Evolutionary conservation across 2,888 invertebrate genomes (phyloP).

Genomic region (Pardosa pseudoannulata): DNA sequence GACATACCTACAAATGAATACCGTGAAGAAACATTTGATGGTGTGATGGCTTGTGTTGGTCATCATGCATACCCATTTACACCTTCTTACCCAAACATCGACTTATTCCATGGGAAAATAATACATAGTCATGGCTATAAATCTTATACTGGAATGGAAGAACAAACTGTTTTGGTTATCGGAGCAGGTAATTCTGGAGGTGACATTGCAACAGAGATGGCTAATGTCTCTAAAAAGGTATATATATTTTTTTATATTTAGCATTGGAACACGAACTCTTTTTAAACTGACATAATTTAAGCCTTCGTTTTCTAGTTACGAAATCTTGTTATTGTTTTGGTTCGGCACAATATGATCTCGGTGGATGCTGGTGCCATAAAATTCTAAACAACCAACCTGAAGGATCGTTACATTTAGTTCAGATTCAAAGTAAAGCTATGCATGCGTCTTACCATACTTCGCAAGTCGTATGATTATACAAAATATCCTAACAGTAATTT

Average conservation of each 20-base stretch:
- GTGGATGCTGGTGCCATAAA: no score
- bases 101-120: slow-evolving; percentile 75
- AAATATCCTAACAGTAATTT: no score
- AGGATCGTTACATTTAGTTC: no score
- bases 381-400: no score
- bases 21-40: slow-evolving; percentile 77
- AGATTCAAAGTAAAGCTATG: no score
- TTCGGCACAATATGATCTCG: no score
- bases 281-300: no score
- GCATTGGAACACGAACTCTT: no score
- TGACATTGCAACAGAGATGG: slow-evolving; percentile 77
- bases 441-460: no score
- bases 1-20: slow-evolving; percentile 29
- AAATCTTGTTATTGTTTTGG: no score
- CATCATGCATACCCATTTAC: slow-evolving; percentile 78
- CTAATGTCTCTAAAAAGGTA: slow-evolving; percentile 75
- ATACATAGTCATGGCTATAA: slow-evolving; percentile 74
- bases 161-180: slow-evolving; percentile 78
- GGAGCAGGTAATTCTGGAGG: slow-evolving; percentile 80
- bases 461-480: no score
- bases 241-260: background rate
- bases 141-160: slow-evolving; percentile 72
- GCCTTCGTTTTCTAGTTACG: no score
- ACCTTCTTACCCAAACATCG: slow-evolving; percentile 78
- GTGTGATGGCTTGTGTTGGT: slow-evolving; percentile 79